Conservation (phyloP, 2,113 vertebrate genomes). For the Hydropotes inermis region DNA sequence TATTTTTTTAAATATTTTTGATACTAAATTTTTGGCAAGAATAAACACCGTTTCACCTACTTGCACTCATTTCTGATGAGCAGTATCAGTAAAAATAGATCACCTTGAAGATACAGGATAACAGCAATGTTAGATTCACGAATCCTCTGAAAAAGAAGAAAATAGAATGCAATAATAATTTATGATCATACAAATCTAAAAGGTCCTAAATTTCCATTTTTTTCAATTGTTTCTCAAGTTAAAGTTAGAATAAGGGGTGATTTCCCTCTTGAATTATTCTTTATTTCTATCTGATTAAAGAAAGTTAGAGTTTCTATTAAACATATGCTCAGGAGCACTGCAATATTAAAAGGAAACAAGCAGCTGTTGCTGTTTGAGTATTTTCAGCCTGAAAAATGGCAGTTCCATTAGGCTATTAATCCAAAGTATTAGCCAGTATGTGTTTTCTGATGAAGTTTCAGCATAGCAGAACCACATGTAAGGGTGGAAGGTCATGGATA, state of each 20-base stretch:
- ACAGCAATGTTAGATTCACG: accelerated
- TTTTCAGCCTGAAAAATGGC: background rate
- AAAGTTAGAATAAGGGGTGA: background rate
- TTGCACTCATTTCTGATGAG: background rate
- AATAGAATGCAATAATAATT: background rate
- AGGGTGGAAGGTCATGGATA: background rate
- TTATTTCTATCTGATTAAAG: background rate
- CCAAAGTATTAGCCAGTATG: background rate
- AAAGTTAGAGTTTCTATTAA: background rate
- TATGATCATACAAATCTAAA: background rate
- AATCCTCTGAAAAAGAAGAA: background rate
- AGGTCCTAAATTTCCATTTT: background rate
- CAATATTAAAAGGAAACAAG: background rate
- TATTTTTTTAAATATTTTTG: background rate
- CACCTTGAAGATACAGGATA: background rate
- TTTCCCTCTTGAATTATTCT: background rate
- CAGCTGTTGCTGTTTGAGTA: background rate
- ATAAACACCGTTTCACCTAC: background rate
- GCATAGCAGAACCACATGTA: background rate
- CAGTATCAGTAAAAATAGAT: background rate
- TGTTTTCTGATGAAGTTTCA: background rate
- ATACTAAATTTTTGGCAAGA: background rate
- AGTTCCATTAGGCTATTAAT: background rate
- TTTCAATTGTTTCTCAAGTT: background rate
- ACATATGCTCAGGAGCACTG: background rate